A percentile compares a stretch with the other conserved stretches of the same genome.
Conservation (phyloP, 1,140 invertebrate genomes). For the Drosophila nasuta region DNA sequence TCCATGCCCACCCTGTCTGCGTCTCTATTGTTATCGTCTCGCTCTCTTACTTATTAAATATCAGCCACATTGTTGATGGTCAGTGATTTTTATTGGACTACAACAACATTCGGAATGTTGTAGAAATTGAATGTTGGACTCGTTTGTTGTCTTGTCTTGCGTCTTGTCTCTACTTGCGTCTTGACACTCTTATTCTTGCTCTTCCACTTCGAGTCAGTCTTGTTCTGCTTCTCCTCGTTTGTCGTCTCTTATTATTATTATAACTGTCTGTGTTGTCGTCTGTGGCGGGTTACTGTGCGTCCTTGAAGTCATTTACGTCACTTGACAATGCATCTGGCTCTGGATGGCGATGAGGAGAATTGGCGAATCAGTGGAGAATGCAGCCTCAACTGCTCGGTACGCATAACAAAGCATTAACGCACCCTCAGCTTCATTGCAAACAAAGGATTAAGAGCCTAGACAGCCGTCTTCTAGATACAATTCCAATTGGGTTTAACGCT, state of each 20-base stretch:
- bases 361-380: conserved; percentile 2
- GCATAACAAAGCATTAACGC: conserved; percentile 32
- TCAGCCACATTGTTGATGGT: conserved; percentile 76
- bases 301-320: conserved; percentile 79
- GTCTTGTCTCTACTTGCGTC: conserved; percentile 10
- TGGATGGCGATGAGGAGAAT: too few relatives aligned
- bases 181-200: conserved; percentile 3
- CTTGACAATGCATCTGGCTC: conserved; percentile 39
- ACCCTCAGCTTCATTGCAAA: neutral
- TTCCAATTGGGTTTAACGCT: conserved; percentile 1
- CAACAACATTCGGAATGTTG: conserved; percentile 16
- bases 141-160: conserved; percentile 8
- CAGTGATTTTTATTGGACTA: conserved; percentile 74
- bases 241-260: conserved; percentile 62
- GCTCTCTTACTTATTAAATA: conserved; percentile 72
- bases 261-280: conserved; percentile 54
- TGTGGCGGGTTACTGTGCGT: conserved; percentile 66
- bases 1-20: conserved; percentile 20
- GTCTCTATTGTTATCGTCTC: conserved; percentile 22
- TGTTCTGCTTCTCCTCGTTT: conserved; percentile 26
- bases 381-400: conserved; percentile 7
- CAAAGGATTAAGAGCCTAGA: conserved; percentile 29
- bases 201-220: conserved; percentile 13
- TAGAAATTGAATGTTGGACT: conserved; percentile 30
- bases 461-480: neutral